Percentiles rank a stretch among this genome's conserved stretches.
phyloP scores from a whole-genome alignment of 2,888 invertebrate species.

The Agrotis puta region DNA sequence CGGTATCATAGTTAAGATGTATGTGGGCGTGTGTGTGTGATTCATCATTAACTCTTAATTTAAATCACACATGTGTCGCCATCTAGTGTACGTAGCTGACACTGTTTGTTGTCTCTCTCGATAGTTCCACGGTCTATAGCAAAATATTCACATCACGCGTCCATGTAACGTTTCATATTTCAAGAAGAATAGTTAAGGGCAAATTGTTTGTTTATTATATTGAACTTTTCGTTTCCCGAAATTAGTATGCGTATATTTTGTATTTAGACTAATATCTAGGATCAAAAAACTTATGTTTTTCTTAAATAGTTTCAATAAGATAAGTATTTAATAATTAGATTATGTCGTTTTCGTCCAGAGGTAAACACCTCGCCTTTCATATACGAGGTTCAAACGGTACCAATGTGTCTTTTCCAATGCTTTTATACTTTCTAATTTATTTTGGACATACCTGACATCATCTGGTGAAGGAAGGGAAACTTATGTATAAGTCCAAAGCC shows the following conservation, averaged over 20 bases:
- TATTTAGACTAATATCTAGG: background rate
- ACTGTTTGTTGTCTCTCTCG: conserved; percentile 26
- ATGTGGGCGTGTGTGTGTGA: background rate
- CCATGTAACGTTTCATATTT: conserved; percentile 23
- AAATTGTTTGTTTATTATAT: background rate
- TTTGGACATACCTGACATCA: too few species aligned
- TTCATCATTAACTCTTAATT: conserved; percentile 1
- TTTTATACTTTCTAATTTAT: too few species aligned
- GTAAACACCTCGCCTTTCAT: too few species aligned
- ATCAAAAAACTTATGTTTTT: background rate
- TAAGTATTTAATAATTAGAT: too few species aligned
- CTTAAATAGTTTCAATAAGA: too few species aligned
- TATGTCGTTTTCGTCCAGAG: too few species aligned
- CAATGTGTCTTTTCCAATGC: too few species aligned
- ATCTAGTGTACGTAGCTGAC: conserved; percentile 56
- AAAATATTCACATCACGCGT: conserved; percentile 9
- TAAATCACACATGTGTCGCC: conserved; percentile 51
- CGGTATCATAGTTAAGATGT: background rate
- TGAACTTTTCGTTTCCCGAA: background rate
- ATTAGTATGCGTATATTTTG: background rate
- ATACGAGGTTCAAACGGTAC: too few species aligned
- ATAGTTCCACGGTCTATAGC: conserved; percentile 48
- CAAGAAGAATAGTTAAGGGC: background rate
- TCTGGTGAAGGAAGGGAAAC: too few species aligned
- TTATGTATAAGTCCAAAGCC: too few species aligned